phyloP scores from a whole-genome alignment of 2,888 invertebrate species.

The Neocrepidodera transversa region DNA sequence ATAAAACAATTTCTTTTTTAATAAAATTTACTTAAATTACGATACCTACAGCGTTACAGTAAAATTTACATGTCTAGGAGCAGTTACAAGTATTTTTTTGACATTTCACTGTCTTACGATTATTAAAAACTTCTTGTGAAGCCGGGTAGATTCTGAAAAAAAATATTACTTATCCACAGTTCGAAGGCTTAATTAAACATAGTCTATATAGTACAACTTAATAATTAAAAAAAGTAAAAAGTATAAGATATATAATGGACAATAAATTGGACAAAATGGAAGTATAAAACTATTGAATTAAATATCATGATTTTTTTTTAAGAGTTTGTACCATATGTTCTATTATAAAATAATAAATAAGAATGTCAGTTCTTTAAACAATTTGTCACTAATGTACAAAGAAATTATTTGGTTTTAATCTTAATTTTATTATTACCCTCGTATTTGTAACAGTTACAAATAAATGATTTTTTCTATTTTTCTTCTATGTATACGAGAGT shows the following conservation, averaged over 20 bases:
- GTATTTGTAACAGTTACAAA: no score
- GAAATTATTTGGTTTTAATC: no score
- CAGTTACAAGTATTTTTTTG: slow-evolving; percentile 42
- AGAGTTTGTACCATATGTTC: not conserved
- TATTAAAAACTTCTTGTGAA: slow-evolving; percentile 36
- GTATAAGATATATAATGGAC: slow-evolving; percentile 1
- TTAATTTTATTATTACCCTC: no score
- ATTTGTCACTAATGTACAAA: no score
- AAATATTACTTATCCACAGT: slow-evolving; percentile 36
- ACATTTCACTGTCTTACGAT: slow-evolving; percentile 36
- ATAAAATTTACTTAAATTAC: slow-evolving; percentile 58
- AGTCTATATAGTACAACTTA: slow-evolving; percentile 31
- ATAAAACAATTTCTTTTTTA: no score
- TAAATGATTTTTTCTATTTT: no score
- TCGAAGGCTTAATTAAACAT: slow-evolving; percentile 32
- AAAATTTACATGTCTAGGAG: slow-evolving; percentile 53
- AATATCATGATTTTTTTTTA: slow-evolving; percentile 7
- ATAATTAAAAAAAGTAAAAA: slow-evolving; percentile 15
- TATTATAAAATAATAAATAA: not conserved
- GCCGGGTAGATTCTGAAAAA: slow-evolving; percentile 39
- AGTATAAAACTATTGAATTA: slow-evolving; percentile 12
- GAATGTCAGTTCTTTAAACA: not conserved
- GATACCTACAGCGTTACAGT: slow-evolving; percentile 54
- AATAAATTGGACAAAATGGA: slow-evolving; percentile 19
- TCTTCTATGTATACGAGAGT: no score